Evolutionary conservation across 2,888 invertebrate species (phyloP), one percentile per base, ranked within the genome.

Genomic region (Mythimna pallens): DNA sequence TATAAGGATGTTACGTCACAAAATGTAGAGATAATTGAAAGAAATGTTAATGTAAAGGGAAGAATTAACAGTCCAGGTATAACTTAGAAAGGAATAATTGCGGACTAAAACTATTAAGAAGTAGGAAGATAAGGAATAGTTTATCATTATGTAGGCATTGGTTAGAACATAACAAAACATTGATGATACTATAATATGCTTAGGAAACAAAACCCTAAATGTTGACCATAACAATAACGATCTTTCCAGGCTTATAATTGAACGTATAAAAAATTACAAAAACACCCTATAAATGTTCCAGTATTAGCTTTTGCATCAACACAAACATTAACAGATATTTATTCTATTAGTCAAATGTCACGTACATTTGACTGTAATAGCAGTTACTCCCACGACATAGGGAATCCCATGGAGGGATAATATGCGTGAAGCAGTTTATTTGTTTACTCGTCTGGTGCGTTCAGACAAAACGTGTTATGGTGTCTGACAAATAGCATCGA

Each of bases 371-470:
- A 68, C 54, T 70, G 61, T 55, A 58, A 73, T 71, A 54, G 59
- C 57, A 57, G 52, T 55, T 25, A 65, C 59, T 54, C 43, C 64
- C 67, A 69, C 69, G 34, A 62, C 68, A 69, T 65, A 57, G 83
- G 80, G 65, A 81, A 70, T 81, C 67, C 80, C 80, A 79, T 67
- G n/a, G 47, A 25, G 10, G 65, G 52, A 50, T 64, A 61, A 63
- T 66, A 30, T 64, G 65, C 36, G 65, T 70, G 66, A 67, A 71
- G 66, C 52, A 47, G 52, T 73, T 73, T 78, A 67, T 80, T 63
- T 80, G 63, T 78, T 78, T 69, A 62, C 30, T 54, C 17, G 52
- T 72, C 58, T 62, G 12, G 54, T 68, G 25, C 43, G 17, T 47
- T 70, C 50, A 65, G 65, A 47, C 36, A 2, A 65, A 73, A 52